phyloP scores from a whole-genome alignment of 1,140 invertebrate species.

The Eufriesea mexicana region DNA sequence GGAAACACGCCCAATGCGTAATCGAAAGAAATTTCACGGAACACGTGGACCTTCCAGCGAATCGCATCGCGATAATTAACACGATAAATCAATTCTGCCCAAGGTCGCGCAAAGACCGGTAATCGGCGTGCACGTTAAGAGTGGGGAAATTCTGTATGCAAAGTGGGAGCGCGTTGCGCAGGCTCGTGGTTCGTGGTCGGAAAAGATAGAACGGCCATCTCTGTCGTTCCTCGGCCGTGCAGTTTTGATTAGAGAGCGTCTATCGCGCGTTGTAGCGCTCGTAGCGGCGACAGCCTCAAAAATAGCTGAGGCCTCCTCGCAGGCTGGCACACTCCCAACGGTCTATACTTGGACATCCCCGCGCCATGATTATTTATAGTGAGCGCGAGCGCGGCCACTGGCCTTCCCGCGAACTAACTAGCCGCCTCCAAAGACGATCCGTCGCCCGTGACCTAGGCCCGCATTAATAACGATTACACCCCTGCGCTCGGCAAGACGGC shows the following conservation, averaged over 20 bases:
- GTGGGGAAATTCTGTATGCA: neutral
- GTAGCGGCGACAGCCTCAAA: slow-evolving; percentile 79
- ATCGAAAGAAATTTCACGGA: neutral
- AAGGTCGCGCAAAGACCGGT: slow-evolving; percentile 54
- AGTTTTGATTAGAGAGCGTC: slow-evolving; percentile 65
- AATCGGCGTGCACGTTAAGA: slow-evolving; percentile 10
- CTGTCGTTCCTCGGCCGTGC: slow-evolving; percentile 39
- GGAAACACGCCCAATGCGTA: neutral
- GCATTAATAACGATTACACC: slow-evolving; percentile 79
- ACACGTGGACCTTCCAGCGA: neutral
- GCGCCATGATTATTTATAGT: slow-evolving; percentile 84
- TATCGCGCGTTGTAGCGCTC: slow-evolving; percentile 73
- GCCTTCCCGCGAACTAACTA: slow-evolving; percentile 83
- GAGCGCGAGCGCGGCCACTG: slow-evolving; percentile 82
- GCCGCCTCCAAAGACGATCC: slow-evolving; percentile 75
- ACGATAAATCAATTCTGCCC: slow-evolving; percentile 42
- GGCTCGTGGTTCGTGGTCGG: neutral
- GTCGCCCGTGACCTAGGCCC: slow-evolving; percentile 83
- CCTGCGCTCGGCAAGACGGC: slow-evolving; percentile 36
- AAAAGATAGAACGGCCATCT: slow-evolving; percentile 45
- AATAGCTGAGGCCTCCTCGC: slow-evolving; percentile 81
- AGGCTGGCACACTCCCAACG: slow-evolving; percentile 85
- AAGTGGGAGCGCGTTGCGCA: neutral
- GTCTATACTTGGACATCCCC: slow-evolving; percentile 89
- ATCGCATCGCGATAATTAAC: slow-evolving; percentile 46